Base-by-base conservation (phyloP, 2,797 vertebrate genomes). In the Meriones psammophilus region DNA sequence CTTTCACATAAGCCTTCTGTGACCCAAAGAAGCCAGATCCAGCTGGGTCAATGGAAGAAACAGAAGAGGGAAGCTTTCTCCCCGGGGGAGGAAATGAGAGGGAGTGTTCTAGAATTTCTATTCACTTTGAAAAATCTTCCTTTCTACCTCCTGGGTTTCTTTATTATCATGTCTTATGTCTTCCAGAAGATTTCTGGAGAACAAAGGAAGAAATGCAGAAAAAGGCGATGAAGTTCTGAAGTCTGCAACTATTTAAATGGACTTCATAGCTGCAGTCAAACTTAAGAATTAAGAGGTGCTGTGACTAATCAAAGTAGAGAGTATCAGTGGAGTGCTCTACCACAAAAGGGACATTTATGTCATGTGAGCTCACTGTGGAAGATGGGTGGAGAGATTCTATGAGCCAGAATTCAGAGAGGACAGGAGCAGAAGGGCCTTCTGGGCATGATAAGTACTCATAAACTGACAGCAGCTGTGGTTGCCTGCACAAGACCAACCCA, bases 131-230 rank as follows among this genome's bases (percentile, higher is more conserved):
- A 81, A 68, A 20, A 22, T 33, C 64, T 64, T 83, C n/a, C 24
- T 79, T 88, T 28, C 68, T 71, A 64, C 66, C 5, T 28, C n/a
- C 42, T 66, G 69, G 60, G 58, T 79, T 95, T 56, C 73, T 79
- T 91, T 62, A 76, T 46, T 24, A n/a, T 26, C 50, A 56, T 71
- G 6, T 5, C 26, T 50, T n/a, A 50, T 30, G 39, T 89, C 33
- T 93, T 89, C 42, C 60, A 60, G 76, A 99, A 99, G 92, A 99
- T 99, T 96, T 99, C 99, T 99, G 98, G 17, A 94, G 93, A 58
- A 68, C 62, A 88, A 88, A 39, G 50, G n/a, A 77, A 60, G 78
- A 50, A 42, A 46, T 26, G 10, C 76, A 91, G 97, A 96, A 97
- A 79, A 97, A 92, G 94, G 78, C 0, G 86, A 73, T 36, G 50